phyloP scores from a whole-genome alignment of 2,888 invertebrate species.

The Epicampocera succincta region DNA sequence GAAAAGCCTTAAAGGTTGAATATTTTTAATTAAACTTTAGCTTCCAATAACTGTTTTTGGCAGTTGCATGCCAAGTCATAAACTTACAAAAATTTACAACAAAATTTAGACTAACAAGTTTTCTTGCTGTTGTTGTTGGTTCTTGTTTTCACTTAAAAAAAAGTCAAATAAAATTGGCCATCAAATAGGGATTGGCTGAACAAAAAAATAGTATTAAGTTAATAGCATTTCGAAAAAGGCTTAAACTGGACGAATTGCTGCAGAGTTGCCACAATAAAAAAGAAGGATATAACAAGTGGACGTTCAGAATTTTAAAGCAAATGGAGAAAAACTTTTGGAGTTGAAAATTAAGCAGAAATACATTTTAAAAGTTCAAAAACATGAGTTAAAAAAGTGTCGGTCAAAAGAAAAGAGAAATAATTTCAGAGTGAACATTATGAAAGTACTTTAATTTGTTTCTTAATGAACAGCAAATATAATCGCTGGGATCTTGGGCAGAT shows the following conservation, averaged over 20 bases:
- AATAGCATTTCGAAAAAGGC: conserved; percentile 47
- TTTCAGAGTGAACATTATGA: too few species aligned
- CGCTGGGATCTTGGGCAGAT: too few species aligned
- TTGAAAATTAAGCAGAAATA: too few species aligned
- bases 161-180: conserved; percentile 37
- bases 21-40: conserved; percentile 67
- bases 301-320: too few species aligned
- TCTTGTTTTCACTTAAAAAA: background rate
- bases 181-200: conserved; percentile 34
- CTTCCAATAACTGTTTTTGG: conserved; percentile 63
- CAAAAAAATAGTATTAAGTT: conserved; percentile 34
- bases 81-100: conserved; percentile 40
- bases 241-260: conserved; percentile 9
- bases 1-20: conserved; percentile 63
- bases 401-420: too few species aligned
- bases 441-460: too few species aligned
- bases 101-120: conserved; percentile 34
- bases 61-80: conserved; percentile 66
- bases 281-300: background rate
- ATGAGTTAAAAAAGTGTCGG: too few species aligned
- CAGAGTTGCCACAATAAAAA: conserved; percentile 27
- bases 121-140: conserved; percentile 14
- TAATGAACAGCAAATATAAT: too few species aligned
- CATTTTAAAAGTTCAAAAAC: too few species aligned
- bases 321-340: too few species aligned